These are phyloP conservation scores for Lepus europaeus DNA, from an alignment of 2,113 vertebrate species.

Conservation along the genomic window DNA sequence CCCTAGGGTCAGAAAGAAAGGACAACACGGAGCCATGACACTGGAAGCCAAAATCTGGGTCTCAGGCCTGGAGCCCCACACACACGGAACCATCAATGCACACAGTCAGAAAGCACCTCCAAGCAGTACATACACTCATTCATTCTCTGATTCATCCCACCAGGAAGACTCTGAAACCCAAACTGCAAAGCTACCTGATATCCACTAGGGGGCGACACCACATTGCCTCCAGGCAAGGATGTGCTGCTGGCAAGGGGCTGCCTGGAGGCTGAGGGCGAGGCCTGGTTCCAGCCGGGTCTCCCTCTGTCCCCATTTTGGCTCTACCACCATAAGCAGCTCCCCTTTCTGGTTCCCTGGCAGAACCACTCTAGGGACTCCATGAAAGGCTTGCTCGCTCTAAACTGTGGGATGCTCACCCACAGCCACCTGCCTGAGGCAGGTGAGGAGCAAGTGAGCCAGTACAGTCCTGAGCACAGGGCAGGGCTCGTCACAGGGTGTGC, in stretches of 20 bases:
- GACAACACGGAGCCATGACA: background rate
- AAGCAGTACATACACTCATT: background rate
- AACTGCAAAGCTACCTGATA: background rate
- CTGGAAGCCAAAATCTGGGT: background rate
- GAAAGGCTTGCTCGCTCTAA: background rate
- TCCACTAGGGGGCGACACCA: background rate
- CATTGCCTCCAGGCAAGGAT: background rate
- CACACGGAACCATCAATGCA: background rate
- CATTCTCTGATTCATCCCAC: too few relatives aligned
- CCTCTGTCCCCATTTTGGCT: background rate
- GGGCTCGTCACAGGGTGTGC: too few relatives aligned
- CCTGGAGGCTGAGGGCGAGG: background rate
- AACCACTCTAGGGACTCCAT: background rate
- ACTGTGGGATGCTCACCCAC: background rate
- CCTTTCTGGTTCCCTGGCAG: background rate
- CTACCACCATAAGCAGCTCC: fast-evolving
- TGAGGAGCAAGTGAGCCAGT: background rate
- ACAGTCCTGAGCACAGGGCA: background rate
- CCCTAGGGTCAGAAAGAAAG: background rate
- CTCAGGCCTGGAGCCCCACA: background rate
- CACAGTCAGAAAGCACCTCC: background rate
- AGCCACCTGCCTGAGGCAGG: background rate
- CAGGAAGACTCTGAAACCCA: background rate
- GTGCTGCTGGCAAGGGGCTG: background rate
- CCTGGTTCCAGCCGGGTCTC: background rate